Evolutionary conservation across 2,113 vertebrate species (phyloP), one percentile per base, ranked within the genome.

Genomic region (Columbina picui): DNA sequence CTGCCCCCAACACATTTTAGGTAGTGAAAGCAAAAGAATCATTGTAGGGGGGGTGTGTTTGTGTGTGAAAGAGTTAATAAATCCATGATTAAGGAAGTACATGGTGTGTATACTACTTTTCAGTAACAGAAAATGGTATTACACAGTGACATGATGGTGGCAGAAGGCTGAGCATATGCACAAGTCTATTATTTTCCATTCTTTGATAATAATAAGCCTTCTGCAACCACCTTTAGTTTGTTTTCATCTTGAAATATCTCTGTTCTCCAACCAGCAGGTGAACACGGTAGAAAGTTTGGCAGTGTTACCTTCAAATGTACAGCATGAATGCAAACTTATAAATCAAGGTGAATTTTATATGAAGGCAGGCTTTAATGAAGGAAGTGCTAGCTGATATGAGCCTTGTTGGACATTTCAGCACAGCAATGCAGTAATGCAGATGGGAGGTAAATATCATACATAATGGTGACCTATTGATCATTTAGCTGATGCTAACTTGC

Each of bases 131-230:
- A 91, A 91, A 69, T 67, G 20, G 36, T 86, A 87, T 80, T 60
- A 43, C 36, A 34, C 15, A 22, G 47, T 65, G 79, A 78, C 39
- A 39, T 68, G 47, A 52, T 64, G 43, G n/a, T 63, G 85, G 82
- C 86, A 96, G 92, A 95, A 95, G 88, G 80, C 88, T 93, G 56
- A 84, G 90, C 94, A 87, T 94, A 94, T 89, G 93, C 88, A 87
- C 39, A 75, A 84, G n/a, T 84, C 84, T 96, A 68, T 95, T 94
- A 50, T 95, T 95, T 94, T 75, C 53, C n/a, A 45, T 83, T 91
- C 86, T 95, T 90, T 91, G 60, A 90, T 81, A 90, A 91, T 59
- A 83, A 55, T 53, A 77, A 92, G 53, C 69, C 79, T 94, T 85
- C 84, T 76, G 80, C 61, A 91, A 70, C 74, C 52, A 64, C 57